These are phyloP conservation scores for Lobophora halterata DNA, from an alignment of 2,888 invertebrate species.

Conservation along the genomic window DNA sequence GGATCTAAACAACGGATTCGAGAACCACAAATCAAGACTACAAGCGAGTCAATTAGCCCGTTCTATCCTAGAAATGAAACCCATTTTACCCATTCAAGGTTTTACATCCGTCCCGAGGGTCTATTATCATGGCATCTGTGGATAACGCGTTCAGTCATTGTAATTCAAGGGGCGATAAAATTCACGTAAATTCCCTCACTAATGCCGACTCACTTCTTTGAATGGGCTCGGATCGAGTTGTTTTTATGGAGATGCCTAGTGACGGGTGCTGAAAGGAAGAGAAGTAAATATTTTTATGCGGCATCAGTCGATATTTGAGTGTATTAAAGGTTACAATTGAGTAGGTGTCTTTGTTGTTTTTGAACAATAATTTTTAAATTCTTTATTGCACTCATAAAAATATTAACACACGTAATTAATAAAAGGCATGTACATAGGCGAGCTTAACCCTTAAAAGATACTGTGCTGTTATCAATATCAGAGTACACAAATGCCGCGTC, in stretches of 20 bases:
- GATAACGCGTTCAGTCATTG: slow-evolving; percentile 32
- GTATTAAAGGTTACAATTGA: not conserved
- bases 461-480: no score
- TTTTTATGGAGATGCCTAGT: slow-evolving; percentile 26
- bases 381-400: no score
- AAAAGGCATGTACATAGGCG: no score
- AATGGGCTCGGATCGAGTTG: slow-evolving; percentile 25
- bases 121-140: slow-evolving; percentile 35
- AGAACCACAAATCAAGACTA: no score
- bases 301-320: no score
- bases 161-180: slow-evolving; percentile 34
- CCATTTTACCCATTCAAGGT: slow-evolving; percentile 14
- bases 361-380: no score
- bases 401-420: no score
- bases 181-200: slow-evolving; percentile 27
- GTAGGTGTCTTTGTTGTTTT: not conserved
- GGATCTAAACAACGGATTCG: no score
- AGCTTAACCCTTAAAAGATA: no score
- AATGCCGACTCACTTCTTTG: slow-evolving; percentile 29
- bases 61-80: slow-evolving; percentile 11
- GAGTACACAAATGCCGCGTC: no score
- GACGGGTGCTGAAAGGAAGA: slow-evolving; percentile 7
- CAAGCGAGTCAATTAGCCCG: slow-evolving; percentile 20
- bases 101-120: slow-evolving; percentile 23
- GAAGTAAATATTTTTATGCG: slow-evolving; percentile 4